These are phyloP conservation scores for Brachionus koreanus DNA, from an alignment of 1,140 invertebrate genomes.

Conservation along the genomic window DNA sequence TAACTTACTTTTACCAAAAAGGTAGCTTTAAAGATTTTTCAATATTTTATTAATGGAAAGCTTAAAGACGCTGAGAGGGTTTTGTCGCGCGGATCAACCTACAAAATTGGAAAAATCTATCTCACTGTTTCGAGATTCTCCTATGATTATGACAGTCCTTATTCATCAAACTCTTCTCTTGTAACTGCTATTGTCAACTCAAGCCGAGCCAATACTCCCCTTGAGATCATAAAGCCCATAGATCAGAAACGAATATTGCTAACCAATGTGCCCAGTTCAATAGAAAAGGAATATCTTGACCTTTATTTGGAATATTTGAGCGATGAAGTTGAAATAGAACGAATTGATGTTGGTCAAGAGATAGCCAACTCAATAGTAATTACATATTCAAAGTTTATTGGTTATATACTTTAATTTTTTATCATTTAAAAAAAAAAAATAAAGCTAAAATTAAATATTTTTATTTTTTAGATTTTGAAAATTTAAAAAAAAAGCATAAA, in stretches of 20 bases:
- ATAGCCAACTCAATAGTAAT: neutral
- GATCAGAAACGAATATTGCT: slow-evolving; percentile 12
- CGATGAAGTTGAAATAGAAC: slow-evolving; percentile 25
- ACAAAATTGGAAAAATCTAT: slow-evolving; percentile 19
- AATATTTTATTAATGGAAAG: neutral
- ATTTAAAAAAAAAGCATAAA: slow-evolving; percentile 31
- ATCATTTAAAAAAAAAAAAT: no score
- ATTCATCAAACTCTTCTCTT: neutral
- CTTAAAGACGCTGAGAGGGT: slow-evolving; percentile 17
- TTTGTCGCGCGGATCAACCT: neutral
- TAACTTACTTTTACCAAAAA: slow-evolving; percentile 27
- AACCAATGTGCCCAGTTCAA: neutral
- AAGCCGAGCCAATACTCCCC: neutral
- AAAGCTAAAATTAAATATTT: neutral
- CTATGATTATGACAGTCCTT: neutral
- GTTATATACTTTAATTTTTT: neutral
- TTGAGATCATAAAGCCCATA: slow-evolving; percentile 1
- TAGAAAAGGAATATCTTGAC: slow-evolving; percentile 22
- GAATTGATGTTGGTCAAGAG: slow-evolving; percentile 12
- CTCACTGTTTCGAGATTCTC: slow-evolving; percentile 8
- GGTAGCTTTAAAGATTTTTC: neutral
- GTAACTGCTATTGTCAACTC: slow-evolving; percentile 4
- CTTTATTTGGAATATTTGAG: slow-evolving; percentile 39
- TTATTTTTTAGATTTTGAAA: slow-evolving; percentile 30
- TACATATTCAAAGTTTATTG: slow-evolving; percentile 32